Evolutionary conservation across 2,113 vertebrate genomes (phyloP).

Genomic region (Mystacornis crossleyi): DNA sequence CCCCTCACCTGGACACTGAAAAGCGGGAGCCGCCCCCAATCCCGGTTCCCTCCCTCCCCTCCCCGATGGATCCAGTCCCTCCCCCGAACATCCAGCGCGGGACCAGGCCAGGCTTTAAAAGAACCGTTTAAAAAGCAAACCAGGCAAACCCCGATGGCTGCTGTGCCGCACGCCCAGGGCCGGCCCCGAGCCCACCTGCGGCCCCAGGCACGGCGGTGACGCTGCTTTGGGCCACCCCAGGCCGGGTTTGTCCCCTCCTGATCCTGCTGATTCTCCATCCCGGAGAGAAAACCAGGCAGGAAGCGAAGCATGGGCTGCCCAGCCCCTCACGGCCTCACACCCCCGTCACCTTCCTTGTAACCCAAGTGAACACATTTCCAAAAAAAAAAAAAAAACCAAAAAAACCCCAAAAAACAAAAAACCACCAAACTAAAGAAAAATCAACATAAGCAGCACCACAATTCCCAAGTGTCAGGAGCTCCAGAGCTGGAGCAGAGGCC

Average conservation of each 20-base stretch:
- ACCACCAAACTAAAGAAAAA: not conserved
- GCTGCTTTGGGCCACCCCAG: fast-evolving
- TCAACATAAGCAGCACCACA: constrained; percentile 9
- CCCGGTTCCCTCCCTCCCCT: fast-evolving
- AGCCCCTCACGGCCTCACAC: not conserved
- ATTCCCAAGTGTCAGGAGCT: constrained; percentile 22
- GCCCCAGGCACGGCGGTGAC: not conserved
- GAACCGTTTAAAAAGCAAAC: not conserved
- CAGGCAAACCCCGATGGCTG: not conserved
- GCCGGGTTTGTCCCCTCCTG: not conserved
- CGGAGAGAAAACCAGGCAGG: not conserved
- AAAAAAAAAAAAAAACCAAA: not conserved
- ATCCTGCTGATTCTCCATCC: not conserved
- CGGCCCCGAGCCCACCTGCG: fast-evolving
- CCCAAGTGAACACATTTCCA: constrained; percentile 2
- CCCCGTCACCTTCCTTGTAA: not conserved
- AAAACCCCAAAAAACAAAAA: not conserved
- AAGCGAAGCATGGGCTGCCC: fast-evolving
- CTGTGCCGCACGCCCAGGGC: not conserved
- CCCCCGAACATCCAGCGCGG: fast-evolving
- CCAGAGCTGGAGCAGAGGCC: not conserved
- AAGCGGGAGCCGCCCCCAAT: not conserved
- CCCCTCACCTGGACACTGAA: fast-evolving
- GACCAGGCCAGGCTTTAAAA: not conserved
- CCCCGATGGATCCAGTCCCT: not conserved